phyloP scores from a whole-genome alignment of 2,113 vertebrate genomes.

The Struthidea cinerea region DNA sequence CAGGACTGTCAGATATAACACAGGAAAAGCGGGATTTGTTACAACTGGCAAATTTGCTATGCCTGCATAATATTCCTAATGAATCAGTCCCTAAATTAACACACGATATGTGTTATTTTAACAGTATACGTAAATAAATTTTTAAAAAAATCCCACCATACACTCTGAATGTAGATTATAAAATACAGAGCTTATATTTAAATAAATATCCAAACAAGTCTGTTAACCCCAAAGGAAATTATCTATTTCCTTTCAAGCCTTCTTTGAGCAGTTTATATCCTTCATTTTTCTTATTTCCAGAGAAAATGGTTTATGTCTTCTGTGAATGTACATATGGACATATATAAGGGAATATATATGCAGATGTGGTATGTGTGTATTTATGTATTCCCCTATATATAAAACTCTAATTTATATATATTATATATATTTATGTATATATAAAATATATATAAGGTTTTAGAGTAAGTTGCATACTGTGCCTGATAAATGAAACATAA shows the following conservation, averaged over 20 bases:
- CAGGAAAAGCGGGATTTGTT: neutral
- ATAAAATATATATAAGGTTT: constrained; percentile 48
- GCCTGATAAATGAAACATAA: constrained; percentile 37
- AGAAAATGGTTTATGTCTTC: constrained; percentile 6
- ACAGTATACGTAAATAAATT: constrained; percentile 4
- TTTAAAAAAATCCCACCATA: neutral
- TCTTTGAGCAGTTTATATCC: constrained; percentile 33
- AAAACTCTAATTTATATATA: constrained; percentile 48
- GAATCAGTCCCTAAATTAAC: constrained; percentile 26
- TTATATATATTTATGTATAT: constrained; percentile 51
- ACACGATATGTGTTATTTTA: constrained; percentile 21
- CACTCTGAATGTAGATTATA: constrained; percentile 34
- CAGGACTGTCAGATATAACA: neutral
- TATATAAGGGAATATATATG: constrained; percentile 28
- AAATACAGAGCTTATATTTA: neutral
- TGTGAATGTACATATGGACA: constrained; percentile 40
- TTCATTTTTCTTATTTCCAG: constrained; percentile 11
- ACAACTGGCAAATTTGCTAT: neutral
- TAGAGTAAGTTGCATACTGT: constrained; percentile 26
- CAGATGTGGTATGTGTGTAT: neutral
- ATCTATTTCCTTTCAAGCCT: constrained; percentile 7
- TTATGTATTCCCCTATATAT: constrained; percentile 40
- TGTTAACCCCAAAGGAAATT: neutral
- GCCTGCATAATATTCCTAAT: neutral
- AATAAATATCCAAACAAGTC: neutral